A percentile compares a stretch with the other conserved stretches of the same genome.
Evolutionary conservation across 2,113 vertebrate genomes (phyloP).

Genomic region (Penelope pileata): DNA sequence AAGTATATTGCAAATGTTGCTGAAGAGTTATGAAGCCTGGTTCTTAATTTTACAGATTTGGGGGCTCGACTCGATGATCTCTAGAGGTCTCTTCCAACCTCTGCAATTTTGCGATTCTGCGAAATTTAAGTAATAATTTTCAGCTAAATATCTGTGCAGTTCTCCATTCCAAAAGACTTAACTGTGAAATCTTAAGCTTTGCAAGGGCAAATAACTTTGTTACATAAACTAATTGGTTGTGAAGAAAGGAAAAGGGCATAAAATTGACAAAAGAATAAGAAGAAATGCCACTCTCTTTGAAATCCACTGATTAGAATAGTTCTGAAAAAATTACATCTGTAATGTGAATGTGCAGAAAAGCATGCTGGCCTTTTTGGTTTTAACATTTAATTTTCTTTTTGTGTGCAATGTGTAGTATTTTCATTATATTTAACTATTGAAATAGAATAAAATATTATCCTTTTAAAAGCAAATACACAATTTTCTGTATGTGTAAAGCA

Average conservation of each 20-base stretch:
- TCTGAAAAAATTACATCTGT: neutral
- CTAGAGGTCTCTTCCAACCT: no score
- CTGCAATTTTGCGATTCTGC: no score
- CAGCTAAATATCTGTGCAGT: neutral
- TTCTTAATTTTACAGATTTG: neutral
- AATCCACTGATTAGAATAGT: neutral
- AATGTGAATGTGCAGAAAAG: neutral
- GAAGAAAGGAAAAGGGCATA: neutral
- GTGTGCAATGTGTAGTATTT: neutral
- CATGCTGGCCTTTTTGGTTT: neutral
- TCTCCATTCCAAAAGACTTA: neutral
- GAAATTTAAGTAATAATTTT: no score
- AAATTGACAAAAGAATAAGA: neutral
- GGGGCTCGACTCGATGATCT: no score
- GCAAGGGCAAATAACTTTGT: neutral
- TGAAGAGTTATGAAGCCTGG: neutral
- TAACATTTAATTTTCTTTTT: neutral
- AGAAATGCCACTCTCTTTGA: neutral
- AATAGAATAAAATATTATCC: neutral
- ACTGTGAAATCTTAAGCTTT: neutral
- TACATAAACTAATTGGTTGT: neutral
- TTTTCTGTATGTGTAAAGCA: neutral
- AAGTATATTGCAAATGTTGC: neutral
- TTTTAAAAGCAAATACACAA: neutral
- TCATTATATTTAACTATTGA: neutral